Evolutionary conservation across 2,797 vertebrate genomes (phyloP), one percentile per base, ranked within the genome.

Genomic region (Babyrousa celebensis): DNA sequence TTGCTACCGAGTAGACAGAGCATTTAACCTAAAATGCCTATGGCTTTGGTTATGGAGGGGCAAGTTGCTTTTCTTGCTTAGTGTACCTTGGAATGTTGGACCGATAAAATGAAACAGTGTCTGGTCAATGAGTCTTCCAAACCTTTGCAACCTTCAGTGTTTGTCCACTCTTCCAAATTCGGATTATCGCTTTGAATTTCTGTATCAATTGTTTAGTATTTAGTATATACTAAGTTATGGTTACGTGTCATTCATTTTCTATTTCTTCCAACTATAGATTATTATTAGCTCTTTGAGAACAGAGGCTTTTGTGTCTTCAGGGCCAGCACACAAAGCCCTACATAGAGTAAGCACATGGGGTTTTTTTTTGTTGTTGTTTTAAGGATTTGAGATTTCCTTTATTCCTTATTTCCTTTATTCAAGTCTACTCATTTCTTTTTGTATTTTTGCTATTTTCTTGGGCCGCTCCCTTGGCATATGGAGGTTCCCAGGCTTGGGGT

Each of bases 381-480:
- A 89, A 95, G 83, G 90, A 89, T n/a, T 84, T 56, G 32, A 52
- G 23, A 48, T 89, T 89, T 82, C 36, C 25, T 70, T 90, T 91
- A 21, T 80, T 92, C 71, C n/a, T n/a, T n/a, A 48, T 89, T 89
- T 82, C 36, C 25, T 70, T 90, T 91, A 21, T 80, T 92, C 71
- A 83, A 92, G 9, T 36, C 68, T 32, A 3, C 58, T 89, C 36
- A 36, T 36, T 36, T 36, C 36, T 36, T 36, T 36, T 36, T 36
- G 36, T 36, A 36, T 36, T 36, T 36, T 36, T 36, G 36, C 36
- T 36, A 36, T 36, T 36, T 36, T 36, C 36, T 36, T 36, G 36
- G 36, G 36, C 36, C 36, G 36, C 36, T 36, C 36, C 36, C 36
- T 3, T 36, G 36, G 36, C 36, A 36, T 36, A 36, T 36, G 36